A percentile compares a stretch with the other conserved stretches of the same genome.
These are phyloP conservation scores for Pseudococcus jackbeardsleyi DNA, from an alignment of 2,888 invertebrate genomes.

Conservation along the genomic window DNA sequence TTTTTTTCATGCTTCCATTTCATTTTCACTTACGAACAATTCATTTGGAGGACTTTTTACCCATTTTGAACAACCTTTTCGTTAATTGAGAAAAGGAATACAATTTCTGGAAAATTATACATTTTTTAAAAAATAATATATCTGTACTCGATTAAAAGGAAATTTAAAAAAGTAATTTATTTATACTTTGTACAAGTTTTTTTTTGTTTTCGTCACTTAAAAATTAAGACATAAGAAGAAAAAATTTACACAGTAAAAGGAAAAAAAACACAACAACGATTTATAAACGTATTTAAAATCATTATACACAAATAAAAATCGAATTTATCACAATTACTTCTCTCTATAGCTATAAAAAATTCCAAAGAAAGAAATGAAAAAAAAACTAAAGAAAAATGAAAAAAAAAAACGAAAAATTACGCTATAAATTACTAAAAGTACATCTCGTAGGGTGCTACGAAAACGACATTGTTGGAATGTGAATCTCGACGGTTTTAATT, in stretches of 20 bases:
- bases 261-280: constrained; percentile 4
- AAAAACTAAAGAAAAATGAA: background rate
- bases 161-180: constrained; percentile 33
- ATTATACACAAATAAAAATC: constrained; percentile 45
- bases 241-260: background rate
- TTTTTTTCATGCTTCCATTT: too few relatives aligned
- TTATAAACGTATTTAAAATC: background rate
- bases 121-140: background rate
- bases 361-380: background rate
- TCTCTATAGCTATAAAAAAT: constrained; percentile 25
- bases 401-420: constrained; percentile 32
- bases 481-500: constrained; percentile 2
- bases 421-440: background rate
- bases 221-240: constrained; percentile 6
- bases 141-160: background rate
- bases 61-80: too few relatives aligned
- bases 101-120: too few relatives aligned
- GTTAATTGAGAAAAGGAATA: too few relatives aligned
- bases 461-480: constrained; percentile 38
- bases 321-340: constrained; percentile 44
- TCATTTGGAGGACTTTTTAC: too few relatives aligned
- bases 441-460: background rate
- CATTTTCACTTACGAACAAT: too few relatives aligned
- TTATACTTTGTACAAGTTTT: constrained; percentile 43
- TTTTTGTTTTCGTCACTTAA: background rate